Evolutionary conservation across 1,140 invertebrate genomes (phyloP).

Genomic region (Antheraea mylitta): DNA sequence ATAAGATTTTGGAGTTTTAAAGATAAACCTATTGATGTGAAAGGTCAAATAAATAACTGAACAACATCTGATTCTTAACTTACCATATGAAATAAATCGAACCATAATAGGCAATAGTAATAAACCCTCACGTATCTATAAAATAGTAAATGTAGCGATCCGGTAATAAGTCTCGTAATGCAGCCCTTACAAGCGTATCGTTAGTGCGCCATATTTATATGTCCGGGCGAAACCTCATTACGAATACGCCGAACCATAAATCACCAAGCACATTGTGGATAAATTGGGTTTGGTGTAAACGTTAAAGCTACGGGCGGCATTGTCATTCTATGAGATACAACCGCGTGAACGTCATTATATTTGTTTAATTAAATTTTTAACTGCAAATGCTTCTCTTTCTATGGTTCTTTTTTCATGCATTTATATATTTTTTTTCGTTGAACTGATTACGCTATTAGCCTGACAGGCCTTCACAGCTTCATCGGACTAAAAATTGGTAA

Average conservation of each 20-base stretch:
- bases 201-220: constrained; percentile 22
- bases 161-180: background rate
- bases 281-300: background rate
- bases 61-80: background rate
- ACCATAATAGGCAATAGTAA: background rate
- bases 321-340: background rate
- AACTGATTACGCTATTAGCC: no score
- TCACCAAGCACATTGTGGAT: constrained; percentile 23
- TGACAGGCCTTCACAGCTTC: no score
- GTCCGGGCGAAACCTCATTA: constrained; percentile 27
- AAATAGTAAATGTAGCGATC: background rate
- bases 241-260: constrained; percentile 22
- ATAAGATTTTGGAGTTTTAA: no score
- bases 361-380: no score
- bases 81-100: background rate
- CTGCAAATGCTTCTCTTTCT: no score
- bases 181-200: constrained; percentile 10
- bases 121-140: background rate
- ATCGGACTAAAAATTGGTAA: no score
- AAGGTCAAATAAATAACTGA: background rate
- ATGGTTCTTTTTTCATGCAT: no score
- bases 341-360: no score
- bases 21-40: background rate
- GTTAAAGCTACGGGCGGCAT: background rate
- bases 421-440: no score